Evolutionary conservation across 2,797 vertebrate genomes (phyloP), one percentile per base, ranked within the genome.

Genomic region (Synanceia verrucosa): DNA sequence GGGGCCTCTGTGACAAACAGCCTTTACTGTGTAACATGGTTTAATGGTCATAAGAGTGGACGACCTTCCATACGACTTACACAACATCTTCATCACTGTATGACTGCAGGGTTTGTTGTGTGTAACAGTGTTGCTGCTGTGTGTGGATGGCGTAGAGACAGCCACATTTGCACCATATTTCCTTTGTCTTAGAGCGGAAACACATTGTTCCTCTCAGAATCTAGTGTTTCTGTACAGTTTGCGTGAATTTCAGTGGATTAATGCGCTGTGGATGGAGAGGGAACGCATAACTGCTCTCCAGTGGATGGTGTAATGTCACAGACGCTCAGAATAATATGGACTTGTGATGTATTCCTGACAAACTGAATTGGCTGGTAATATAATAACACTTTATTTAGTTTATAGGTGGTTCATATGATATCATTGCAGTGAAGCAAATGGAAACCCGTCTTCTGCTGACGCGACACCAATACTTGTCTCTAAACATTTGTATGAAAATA

Each of bases 1-100:
- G 50, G 59, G 81, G 43, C 67, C 79, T 34, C 63, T 2, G 74
- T 83, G 84, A 86, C 86, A 81, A 83, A 84, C 80, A 69, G 71
- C 85, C 82, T 69, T 75, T 68, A 61, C 80, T 55, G 58, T 56
- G 78, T 77, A 87, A 83, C 80, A 9, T 65, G 68, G 76, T 88
- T 89, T 90, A 84, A 83, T 69, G 79, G 78, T 53, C 63, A 29
- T 43, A 47, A 67, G 61, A 73, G 70, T 58, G 72, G 82, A 77
- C 13, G 72, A 86, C 89, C 88, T 88, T 91, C 88, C 28, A 10
- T 31, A 5, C 28, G 36, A 82, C 86, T 84, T 57, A 66, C 53
- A 56, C 76, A 68, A 72, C 73, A 79, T 86, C 84, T 84, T 86
- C 67, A 82, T 91, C 84, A 83, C 57, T 21, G 76, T 57, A 33